Evolutionary conservation across 2,888 invertebrate genomes (phyloP), one percentile per base, ranked within the genome.

Genomic region (Coleophora deauratella): DNA sequence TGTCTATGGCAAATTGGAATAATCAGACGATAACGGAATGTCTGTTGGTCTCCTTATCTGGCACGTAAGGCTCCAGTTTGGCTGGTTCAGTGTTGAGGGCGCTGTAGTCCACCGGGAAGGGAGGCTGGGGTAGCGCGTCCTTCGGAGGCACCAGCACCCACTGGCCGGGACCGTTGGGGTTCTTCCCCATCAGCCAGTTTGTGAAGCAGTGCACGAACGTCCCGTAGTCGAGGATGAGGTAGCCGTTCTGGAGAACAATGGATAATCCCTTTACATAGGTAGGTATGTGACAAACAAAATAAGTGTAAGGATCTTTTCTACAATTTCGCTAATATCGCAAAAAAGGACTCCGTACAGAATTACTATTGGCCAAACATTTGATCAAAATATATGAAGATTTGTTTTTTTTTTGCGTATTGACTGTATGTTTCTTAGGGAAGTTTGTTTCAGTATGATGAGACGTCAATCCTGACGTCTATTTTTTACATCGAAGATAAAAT

Each of bases 41-140:
- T 64, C 91, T 84, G 65, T 90, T 91, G 40, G 89, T 89, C 69
- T 90, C 89, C 57, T 88, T 89, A 62, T 90, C 89, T 3, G 91
- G 91, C 51, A 82, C 88, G 58, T 91, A 92, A 48, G 91, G 90
- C 70, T 92, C 91, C 46, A 91, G 71, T 62, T 91, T 91, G 44
- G 88, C 90, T 43, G 89, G 90, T 54, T 91, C 89, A 2, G 91
- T 89, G 74, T 91, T 92, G 49, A 92, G 81, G 21, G 91, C 91
- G 58, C 91, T 91, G 73, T 93, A 92, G 80, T 93, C 92, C 40
- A 93, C 90, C 2, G 92, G 92, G 63, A 92, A 93, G 9, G 89
- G 88, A 1, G 88, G 88, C 39, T 86, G 80, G 1, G 86, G 87
- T 9, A 86, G 65, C 14, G 87, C 73, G 50, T 79, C 86, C 51